These are phyloP conservation scores for Liparis tanakae DNA, from an alignment of 2,797 vertebrate genomes.

Conservation along the genomic window DNA sequence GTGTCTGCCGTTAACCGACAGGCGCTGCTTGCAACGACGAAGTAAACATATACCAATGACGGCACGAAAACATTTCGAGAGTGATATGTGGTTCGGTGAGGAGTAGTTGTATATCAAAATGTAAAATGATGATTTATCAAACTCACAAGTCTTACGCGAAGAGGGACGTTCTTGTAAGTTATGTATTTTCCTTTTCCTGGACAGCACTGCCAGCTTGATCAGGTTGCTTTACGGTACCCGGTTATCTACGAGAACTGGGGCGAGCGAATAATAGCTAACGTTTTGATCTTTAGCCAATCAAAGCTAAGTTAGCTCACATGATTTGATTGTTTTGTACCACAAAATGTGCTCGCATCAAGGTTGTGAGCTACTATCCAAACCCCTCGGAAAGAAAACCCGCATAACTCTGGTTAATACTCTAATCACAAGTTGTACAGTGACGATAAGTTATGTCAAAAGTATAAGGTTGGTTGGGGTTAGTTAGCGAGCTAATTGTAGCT, in stretches of 20 bases:
- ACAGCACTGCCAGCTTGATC: constrained; percentile 24
- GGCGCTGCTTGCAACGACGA: constrained; percentile 14
- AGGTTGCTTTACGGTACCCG: constrained; percentile 2
- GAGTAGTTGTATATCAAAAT: constrained; percentile 4
- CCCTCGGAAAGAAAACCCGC: too few species aligned
- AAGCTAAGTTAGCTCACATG: constrained; percentile 44
- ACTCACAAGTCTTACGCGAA: constrained; percentile 10
- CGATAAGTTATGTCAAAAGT: not conserved
- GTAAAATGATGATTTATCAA: constrained; percentile 16
- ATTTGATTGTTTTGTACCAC: constrained; percentile 12
- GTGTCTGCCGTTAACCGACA: not conserved
- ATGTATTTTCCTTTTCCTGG: constrained; percentile 15
- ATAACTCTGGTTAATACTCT: too few species aligned
- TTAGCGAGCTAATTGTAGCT: constrained; percentile 39
- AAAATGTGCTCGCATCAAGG: not conserved
- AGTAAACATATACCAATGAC: constrained; percentile 47
- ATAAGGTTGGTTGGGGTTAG: not conserved
- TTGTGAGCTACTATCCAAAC: not conserved
- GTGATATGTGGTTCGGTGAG: not conserved
- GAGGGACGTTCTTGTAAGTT: constrained; percentile 63
- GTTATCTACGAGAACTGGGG: constrained; percentile 19
- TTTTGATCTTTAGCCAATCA: constrained; percentile 28
- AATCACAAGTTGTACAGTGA: not conserved
- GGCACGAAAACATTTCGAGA: constrained; percentile 14
- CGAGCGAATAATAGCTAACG: constrained; percentile 52